A percentile compares a stretch with the other conserved stretches of the same genome.
Conservation (phyloP, 2,113 vertebrate genomes). For the Himantopus leucocephalus region DNA sequence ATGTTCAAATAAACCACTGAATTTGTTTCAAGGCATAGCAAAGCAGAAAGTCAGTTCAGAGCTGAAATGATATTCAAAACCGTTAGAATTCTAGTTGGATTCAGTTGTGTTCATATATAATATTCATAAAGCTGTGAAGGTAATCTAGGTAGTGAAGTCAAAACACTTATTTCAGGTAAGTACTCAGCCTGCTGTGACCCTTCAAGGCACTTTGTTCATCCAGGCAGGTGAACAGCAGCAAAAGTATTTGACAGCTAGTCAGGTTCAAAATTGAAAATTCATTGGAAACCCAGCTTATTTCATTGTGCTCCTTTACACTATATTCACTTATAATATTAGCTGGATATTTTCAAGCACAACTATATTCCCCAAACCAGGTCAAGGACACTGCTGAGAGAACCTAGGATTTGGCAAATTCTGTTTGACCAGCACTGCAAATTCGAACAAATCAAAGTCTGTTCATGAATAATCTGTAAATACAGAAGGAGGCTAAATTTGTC, state of each 20-base stretch:
- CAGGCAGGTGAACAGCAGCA: neutral
- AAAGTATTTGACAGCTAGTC: neutral
- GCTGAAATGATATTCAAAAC: neutral
- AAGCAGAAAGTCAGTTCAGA: neutral
- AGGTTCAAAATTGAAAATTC: neutral
- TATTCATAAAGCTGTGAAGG: neutral
- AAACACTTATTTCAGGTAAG: neutral
- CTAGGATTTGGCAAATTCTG: constrained; percentile 11
- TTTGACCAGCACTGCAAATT: constrained; percentile 17
- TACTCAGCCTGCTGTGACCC: neutral
- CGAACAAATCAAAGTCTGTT: neutral
- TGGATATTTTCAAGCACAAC: neutral
- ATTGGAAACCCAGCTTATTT: neutral
- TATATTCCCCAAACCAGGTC: neutral
- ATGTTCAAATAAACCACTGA: neutral
- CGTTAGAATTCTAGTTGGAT: neutral
- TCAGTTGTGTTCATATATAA: neutral
- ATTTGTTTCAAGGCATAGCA: neutral
- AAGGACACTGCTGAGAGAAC: neutral
- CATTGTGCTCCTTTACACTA: neutral
- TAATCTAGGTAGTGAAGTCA: neutral
- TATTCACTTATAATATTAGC: neutral
- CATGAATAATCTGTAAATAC: constrained; percentile 25
- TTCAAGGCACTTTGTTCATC: neutral
- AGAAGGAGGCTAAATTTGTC: constrained; percentile 8